These are phyloP conservation scores for Lanistes nyassanus DNA, from an alignment of 1,140 invertebrate species.

Conservation along the genomic window DNA sequence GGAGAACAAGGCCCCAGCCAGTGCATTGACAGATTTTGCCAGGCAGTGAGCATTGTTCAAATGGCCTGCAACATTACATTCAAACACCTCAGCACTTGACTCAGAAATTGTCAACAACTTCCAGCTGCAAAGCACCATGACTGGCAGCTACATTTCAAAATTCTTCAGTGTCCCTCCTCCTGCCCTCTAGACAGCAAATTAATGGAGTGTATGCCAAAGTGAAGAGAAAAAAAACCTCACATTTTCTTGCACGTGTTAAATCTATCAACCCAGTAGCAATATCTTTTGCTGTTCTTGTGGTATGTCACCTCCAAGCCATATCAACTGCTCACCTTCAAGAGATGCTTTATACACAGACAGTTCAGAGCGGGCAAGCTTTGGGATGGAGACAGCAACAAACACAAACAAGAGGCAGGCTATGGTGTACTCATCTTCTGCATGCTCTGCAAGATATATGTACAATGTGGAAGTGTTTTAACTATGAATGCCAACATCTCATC, in stretches of 20 bases:
- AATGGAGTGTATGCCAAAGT: no score
- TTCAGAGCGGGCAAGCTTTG: constrained; percentile 92
- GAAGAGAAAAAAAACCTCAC: no score
- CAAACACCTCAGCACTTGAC: no score
- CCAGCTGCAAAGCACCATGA: no score
- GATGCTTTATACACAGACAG: constrained; percentile 80
- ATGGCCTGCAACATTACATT: constrained; percentile 76
- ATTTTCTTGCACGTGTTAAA: no score
- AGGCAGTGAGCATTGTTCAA: constrained; percentile 99
- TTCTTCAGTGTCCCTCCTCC: no score
- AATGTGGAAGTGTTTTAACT: no score
- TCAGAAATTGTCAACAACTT: no score
- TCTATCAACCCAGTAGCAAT: no score
- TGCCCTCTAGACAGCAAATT: no score
- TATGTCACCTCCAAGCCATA: background rate
- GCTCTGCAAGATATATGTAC: constrained; percentile 45
- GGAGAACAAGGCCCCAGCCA: constrained; percentile 95
- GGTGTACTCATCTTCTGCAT: constrained; percentile 90
- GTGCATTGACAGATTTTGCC: constrained; percentile 90
- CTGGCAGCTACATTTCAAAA: no score
- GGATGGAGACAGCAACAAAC: constrained; percentile 97
- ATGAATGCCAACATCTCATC: no score
- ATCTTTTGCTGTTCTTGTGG: background rate
- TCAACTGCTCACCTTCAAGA: constrained; percentile 77
- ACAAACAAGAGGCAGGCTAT: constrained; percentile 97